Base-by-base conservation (phyloP, 2,113 vertebrate species). In the Neogobius melanostomus region DNA sequence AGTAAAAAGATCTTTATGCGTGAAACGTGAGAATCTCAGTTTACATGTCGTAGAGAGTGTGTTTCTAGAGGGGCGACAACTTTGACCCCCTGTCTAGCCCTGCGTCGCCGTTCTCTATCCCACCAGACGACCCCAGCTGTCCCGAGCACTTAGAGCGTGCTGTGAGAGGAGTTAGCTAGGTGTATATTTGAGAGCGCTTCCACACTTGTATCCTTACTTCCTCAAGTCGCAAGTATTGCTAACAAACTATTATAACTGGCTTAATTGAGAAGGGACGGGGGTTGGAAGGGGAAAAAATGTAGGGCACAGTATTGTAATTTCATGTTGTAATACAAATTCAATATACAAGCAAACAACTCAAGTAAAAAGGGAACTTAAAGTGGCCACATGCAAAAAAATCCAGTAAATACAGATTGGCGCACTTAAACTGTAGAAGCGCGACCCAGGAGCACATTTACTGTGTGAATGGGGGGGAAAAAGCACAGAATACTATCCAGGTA, bases 81-180 rank as follows among this genome's bases (percentile, higher is more conserved):
- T 74, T 56, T 84, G 87, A 88, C 81, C 82, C 17, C 82, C 52
- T 8, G 61, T 82, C 71, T 81, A 76, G 66, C 70, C 67, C 73
- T 71, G 42, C 71, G 78, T 78, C 66, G 67, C 68, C 72, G 85
- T 79, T 72, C 82, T 44, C 68, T 56, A 43, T 84, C 77, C 67
- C 51, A 36, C 72, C 51, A 82, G 71, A 65, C 57, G 78, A 77
- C 66, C 59, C 68, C 91, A 91, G 91, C 91, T 92, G 91, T 91
- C 89, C 82, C 82, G 70, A 67, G 60, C 12, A 43, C 28, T 66
- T 57, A 59, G 57, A 61, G 53, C 36, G 54, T 28, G 15, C 42
- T 61, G 42, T 60, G 69, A 66, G 50, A 36, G 47, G 61, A 54
- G 70, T 64, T 16, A 42, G 76, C 21, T 52, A 49, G 70, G 36